Conservation (phyloP, 2,797 vertebrate species). For the Staurois parvus region DNA sequence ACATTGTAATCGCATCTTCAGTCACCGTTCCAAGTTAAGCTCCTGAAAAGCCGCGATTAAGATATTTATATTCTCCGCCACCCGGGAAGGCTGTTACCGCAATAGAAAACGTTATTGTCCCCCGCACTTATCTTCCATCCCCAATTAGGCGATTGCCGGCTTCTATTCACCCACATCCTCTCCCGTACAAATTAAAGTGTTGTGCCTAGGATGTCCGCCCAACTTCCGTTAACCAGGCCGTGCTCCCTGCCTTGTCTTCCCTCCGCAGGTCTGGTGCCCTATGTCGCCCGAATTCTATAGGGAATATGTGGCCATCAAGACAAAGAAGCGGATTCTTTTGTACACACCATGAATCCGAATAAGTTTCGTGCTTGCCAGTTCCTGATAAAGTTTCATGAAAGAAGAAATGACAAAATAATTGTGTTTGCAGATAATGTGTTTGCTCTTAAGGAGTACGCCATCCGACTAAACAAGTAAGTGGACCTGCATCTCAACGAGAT, state of each 20-base stretch:
- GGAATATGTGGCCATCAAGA: slow-evolving; percentile 96
- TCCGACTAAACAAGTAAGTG: slow-evolving; percentile 93
- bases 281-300: slow-evolving; percentile 99
- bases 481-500: slow-evolving; percentile 12
- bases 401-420: slow-evolving; percentile 98
- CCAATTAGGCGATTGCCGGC: slow-evolving; percentile 12
- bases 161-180: slow-evolving; percentile 27
- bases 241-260: neutral
- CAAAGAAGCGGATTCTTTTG: slow-evolving; percentile 94
- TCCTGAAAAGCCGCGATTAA: neutral
- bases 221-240: neutral
- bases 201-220: neutral
- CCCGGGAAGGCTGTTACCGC: slow-evolving; percentile 26
- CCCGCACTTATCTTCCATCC: slow-evolving; percentile 2
- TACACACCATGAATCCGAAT: slow-evolving; percentile 99
- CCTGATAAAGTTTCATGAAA: slow-evolving; percentile 95
- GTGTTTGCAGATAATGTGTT: slow-evolving; percentile 99
- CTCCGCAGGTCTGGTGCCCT: slow-evolving; percentile 93
- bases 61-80: slow-evolving; percentile 14
- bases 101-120: neutral
- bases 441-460: slow-evolving; percentile 95
- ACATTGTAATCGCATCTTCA: neutral
- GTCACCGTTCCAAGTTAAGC: neutral
- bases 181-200: neutral
- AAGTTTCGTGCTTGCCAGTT: slow-evolving; percentile 99